Percentiles rank a stretch among this genome's conserved stretches.
Evolutionary conservation across 2,113 vertebrate genomes (phyloP).

Genomic region (Saccopteryx bilineata): DNA sequence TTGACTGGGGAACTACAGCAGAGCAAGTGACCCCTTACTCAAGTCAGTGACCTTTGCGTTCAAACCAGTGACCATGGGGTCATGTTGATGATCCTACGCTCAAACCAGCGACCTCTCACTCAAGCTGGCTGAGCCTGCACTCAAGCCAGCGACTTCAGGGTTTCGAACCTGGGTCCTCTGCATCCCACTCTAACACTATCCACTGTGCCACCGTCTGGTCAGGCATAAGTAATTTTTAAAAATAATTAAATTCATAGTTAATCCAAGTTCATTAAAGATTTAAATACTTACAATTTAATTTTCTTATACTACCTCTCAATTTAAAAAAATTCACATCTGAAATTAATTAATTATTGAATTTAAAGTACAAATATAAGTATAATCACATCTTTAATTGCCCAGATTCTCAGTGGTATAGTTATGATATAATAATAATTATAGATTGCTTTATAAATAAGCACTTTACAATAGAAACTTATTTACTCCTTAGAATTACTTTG

Average conservation of each 20-base stretch:
- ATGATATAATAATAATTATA: background rate
- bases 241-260: slow-evolving; percentile 35
- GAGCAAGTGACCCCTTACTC: too few relatives aligned
- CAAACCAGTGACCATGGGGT: too few relatives aligned
- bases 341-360: slow-evolving; percentile 25
- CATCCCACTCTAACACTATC: too few relatives aligned
- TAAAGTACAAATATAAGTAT: slow-evolving; percentile 42
- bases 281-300: slow-evolving; percentile 34
- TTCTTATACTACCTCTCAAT: slow-evolving; percentile 6
- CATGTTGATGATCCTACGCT: too few relatives aligned
- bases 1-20: too few relatives aligned
- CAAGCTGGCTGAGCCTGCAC: too few relatives aligned
- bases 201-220: too few relatives aligned
- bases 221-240: background rate
- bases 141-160: too few relatives aligned
- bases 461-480: background rate
- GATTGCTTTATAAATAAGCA: background rate
- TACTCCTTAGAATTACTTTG: slow-evolving; percentile 33
- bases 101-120: too few relatives aligned
- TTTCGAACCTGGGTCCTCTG: too few relatives aligned
- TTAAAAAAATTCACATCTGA: background rate
- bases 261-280: slow-evolving; percentile 36
- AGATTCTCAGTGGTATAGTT: slow-evolving; percentile 12
- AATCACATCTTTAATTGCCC: background rate
- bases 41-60: too few relatives aligned